Evolutionary conservation across 2,888 invertebrate species (phyloP).

Genomic region (Digitonthophagus gazella): DNA sequence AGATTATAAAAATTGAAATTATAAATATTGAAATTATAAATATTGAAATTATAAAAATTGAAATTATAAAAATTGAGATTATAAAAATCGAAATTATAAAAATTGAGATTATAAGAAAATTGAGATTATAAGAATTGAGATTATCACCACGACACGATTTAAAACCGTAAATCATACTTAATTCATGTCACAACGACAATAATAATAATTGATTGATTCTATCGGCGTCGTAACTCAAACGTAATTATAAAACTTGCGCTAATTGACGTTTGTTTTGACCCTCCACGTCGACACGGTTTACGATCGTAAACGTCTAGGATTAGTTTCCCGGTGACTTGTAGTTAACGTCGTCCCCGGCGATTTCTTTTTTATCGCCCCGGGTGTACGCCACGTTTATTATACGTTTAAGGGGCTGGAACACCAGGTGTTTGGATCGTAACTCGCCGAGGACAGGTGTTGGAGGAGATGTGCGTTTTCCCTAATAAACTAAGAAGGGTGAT

Average conservation of each 20-base stretch:
- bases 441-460: background rate
- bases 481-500: no score
- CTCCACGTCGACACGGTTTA: background rate
- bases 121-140: no score
- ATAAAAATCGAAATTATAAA: no score
- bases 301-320: background rate
- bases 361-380: background rate
- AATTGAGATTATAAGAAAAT: no score
- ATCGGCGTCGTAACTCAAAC: background rate
- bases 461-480: background rate
- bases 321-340: background rate
- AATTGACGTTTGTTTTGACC: background rate
- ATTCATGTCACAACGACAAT: no score
- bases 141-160: no score
- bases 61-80: no score
- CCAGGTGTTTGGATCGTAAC: background rate
- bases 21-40: no score
- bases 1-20: no score
- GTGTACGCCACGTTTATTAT: background rate
- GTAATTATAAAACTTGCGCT: background rate
- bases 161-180: background rate
- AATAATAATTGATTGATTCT: background rate
- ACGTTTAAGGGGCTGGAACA: background rate
- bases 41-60: no score
- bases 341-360: background rate